Evolutionary conservation across 2,113 vertebrate species (phyloP), one percentile per base, ranked within the genome.

Genomic region (Ceyx margarethae): DNA sequence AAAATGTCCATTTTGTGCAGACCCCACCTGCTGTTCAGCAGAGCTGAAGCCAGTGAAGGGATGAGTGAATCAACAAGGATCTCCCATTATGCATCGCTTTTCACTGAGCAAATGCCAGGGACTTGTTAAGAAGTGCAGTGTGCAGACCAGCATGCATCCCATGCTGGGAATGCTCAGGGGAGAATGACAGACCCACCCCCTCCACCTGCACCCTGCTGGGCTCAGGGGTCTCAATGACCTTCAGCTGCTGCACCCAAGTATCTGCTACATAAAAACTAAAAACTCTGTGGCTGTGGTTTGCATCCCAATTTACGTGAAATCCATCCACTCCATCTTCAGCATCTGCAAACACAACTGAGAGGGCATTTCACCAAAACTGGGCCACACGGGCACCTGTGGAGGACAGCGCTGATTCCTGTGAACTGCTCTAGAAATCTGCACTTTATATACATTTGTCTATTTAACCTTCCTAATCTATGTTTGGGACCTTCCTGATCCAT

Each of bases 331-430:
- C 66, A 72, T 19, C 53, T 84, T 23, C 51, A 28, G 71, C 31
- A 67, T 40, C 6, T 56, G 31, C 43, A 71, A 57, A 64, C 16
- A 54, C 37, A 82, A 45, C 51, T 29, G 54, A 5, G 2, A 85
- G 8, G 43, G 51, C 29, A 15, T 65, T 46, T 62, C 28, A 15
- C 4, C 7, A 35, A 45, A 66, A 51, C 13, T 0, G 0, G 15
- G 18, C 54, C 56, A 11, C 13, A 60, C 42, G 56, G 78, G 22
- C 51, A 51, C 22, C 61, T 61, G 67, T 10, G 45, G 58, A 90
- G 57, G 45, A 51, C 75, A 57, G 22, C 3, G n/a, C 46, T 65
- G 68, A 67, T 53, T 92, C 82, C 78, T 15, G 1, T 0, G 8
- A 79, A 53, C 29, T 1, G 0, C 58, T 58, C 31, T n/a, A 57